These are phyloP conservation scores for Conger conger DNA, from an alignment of 2,113 vertebrate species.

Conservation along the genomic window DNA sequence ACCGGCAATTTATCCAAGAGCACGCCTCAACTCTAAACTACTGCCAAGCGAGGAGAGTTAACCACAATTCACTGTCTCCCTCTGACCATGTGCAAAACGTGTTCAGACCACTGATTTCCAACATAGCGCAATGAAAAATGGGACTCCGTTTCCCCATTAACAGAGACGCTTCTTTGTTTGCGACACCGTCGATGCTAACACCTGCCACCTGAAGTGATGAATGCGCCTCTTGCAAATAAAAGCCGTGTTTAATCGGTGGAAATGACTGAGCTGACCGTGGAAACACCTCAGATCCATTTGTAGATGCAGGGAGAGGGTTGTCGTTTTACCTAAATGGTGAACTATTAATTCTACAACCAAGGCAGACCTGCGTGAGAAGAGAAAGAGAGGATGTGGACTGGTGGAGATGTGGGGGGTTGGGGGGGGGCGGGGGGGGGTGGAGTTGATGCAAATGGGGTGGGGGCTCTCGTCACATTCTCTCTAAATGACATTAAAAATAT, in stretches of 20 bases:
- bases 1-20: not conserved
- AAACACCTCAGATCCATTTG: not conserved
- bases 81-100: not conserved
- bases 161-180: not conserved
- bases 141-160: not conserved
- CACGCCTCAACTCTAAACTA: not conserved
- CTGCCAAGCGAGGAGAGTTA: not conserved
- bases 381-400: not conserved
- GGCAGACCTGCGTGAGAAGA: not conserved
- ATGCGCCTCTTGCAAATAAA: conserved; percentile 6
- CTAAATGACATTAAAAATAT: not conserved
- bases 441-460: not conserved
- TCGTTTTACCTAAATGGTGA: not conserved
- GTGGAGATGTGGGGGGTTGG: too few relatives aligned
- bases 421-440: not conserved
- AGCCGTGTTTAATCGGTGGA: not conserved
- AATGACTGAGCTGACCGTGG: not conserved
- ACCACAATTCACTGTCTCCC: not conserved
- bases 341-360: not conserved
- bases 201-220: not conserved
- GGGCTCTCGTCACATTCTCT: not conserved
- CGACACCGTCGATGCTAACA: not conserved
- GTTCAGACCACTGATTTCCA: not conserved
- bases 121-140: not conserved
- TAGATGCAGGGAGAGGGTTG: not conserved